phyloP scores from a whole-genome alignment of 2,113 vertebrate species.

The Erpornis zantholeuca region DNA sequence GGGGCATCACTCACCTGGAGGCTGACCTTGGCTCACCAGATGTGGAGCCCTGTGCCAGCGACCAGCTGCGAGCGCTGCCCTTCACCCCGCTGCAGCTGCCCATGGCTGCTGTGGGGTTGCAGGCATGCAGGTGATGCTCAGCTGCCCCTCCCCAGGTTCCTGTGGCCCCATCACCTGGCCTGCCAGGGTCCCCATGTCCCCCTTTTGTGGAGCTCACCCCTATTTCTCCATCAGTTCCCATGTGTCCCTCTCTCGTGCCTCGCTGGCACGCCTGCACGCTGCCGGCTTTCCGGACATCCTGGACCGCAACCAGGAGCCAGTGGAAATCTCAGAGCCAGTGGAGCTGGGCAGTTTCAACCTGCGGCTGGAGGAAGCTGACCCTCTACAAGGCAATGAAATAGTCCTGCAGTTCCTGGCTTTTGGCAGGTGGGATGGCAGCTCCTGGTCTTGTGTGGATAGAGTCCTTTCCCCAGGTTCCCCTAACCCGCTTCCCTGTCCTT shows the following conservation, averaged over 20 bases:
- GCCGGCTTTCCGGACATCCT: conserved; percentile 83
- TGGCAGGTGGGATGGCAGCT: conserved; percentile 76
- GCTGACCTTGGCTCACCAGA: background rate
- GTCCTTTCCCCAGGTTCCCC: background rate
- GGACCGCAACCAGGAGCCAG: conserved; percentile 74
- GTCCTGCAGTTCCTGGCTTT: conserved; percentile 91
- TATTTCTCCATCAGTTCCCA: conserved; percentile 59
- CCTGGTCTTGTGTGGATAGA: rapidly evolving
- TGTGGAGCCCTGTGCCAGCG: background rate
- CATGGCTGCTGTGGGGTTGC: conserved; percentile 77
- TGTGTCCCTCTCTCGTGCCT: conserved; percentile 76
- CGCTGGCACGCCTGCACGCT: conserved; percentile 77
- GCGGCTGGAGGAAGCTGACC: conserved; percentile 81
- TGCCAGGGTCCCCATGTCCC: rapidly evolving
- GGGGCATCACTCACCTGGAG: conserved; percentile 82
- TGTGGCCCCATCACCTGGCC: rapidly evolving
- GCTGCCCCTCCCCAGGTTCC: background rate
- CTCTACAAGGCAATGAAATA: conserved; percentile 83
- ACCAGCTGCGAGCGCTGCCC: conserved; percentile 81
- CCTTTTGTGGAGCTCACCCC: rapidly evolving
- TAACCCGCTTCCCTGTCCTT: rapidly evolving
- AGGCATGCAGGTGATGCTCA: conserved; percentile 76
- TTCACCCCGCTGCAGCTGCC: conserved; percentile 86
- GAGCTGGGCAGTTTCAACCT: conserved; percentile 74
- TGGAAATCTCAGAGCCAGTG: conserved; percentile 73